Percentiles rank a stretch among this genome's conserved stretches.
phyloP scores from a whole-genome alignment of 2,888 invertebrate genomes.

The Odontocerum albicorne region DNA sequence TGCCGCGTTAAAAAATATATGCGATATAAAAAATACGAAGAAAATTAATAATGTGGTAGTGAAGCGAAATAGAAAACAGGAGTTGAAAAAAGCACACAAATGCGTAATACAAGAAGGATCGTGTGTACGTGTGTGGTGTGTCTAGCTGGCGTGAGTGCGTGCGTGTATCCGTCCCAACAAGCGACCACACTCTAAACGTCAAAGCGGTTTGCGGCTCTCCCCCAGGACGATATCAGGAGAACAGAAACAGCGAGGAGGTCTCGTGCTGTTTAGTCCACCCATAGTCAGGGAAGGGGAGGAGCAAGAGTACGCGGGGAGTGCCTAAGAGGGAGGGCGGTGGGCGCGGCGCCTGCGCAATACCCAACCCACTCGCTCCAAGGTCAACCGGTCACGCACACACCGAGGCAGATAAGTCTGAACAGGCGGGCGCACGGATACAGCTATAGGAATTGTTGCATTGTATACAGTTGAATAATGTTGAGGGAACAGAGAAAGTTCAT shows the following conservation, averaged over 20 bases:
- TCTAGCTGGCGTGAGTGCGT: neutral
- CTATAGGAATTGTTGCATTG: too few relatives aligned
- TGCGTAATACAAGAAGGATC: neutral
- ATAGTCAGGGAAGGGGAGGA: neutral
- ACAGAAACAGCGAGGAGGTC: slow-evolving; percentile 12
- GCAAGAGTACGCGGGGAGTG: neutral
- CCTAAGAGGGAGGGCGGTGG: slow-evolving; percentile 38
- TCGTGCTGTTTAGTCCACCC: neutral
- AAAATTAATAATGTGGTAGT: too few relatives aligned
- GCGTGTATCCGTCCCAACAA: neutral
- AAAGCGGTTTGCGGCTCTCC: slow-evolving; percentile 21
- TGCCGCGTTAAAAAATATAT: too few relatives aligned
- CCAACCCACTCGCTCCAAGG: slow-evolving; percentile 36
- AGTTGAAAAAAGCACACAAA: neutral
- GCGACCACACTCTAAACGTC: slow-evolving; percentile 6
- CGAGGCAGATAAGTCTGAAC: neutral
- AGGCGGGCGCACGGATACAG: too few relatives aligned
- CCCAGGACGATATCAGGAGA: slow-evolving; percentile 11
- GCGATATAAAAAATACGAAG: too few relatives aligned
- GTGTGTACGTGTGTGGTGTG: neutral
- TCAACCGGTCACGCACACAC: slow-evolving; percentile 23
- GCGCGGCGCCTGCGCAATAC: slow-evolving; percentile 44
- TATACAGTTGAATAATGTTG: too few relatives aligned
- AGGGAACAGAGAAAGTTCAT: too few relatives aligned
- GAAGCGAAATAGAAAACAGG: too few relatives aligned